Conservation (phyloP, 2,113 vertebrate species). For the Hydrolagus affinis region DNA sequence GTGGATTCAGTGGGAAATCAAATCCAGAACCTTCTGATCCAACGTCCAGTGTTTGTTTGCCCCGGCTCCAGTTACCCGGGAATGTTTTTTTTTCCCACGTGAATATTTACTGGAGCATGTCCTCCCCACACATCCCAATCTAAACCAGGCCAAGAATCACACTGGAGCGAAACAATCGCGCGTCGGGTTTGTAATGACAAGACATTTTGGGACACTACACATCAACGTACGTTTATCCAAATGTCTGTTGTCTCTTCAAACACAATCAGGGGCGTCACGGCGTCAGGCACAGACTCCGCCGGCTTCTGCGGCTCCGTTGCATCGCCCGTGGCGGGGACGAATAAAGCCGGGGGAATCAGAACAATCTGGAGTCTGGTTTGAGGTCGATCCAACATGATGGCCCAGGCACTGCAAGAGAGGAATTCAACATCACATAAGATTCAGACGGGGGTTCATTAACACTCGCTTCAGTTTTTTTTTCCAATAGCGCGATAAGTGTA, state of each 20-base stretch:
- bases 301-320: constrained; percentile 62
- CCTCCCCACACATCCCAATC: background rate
- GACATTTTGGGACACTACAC: no score
- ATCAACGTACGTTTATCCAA: constrained; percentile 69
- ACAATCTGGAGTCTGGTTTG: constrained; percentile 68
- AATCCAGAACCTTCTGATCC: no score
- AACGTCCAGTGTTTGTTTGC: no score
- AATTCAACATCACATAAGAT: constrained; percentile 30
- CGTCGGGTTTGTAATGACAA: no score
- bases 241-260: constrained; percentile 72
- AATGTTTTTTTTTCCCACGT: no score
- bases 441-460: constrained; percentile 44
- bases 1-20: no score
- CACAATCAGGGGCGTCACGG: constrained; percentile 61
- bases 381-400: constrained; percentile 65
- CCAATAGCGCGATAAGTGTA: no score
- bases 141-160: background rate
- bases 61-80: no score
- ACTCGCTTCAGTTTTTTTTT: background rate
- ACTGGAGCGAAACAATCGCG: no score
- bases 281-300: constrained; percentile 59
- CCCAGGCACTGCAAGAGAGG: constrained; percentile 57
- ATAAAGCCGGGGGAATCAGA: constrained; percentile 63
- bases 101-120: background rate
- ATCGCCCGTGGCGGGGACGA: constrained; percentile 64